Conservation (phyloP, 2,888 invertebrate species). For the Opisthograptis luteolata region DNA sequence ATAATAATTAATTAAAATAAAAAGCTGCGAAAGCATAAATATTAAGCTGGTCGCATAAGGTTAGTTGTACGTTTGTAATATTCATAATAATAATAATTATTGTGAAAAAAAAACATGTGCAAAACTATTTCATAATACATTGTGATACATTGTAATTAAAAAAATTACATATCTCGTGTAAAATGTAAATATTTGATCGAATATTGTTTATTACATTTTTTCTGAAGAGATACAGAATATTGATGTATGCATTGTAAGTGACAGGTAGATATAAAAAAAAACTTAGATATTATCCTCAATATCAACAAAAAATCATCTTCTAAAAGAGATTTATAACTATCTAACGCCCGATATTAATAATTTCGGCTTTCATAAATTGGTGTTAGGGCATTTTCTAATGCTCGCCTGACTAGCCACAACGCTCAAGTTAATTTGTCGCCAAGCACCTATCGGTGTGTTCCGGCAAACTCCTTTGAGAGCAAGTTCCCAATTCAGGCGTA, state of each 20-base stretch:
- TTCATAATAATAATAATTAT: slow-evolving; percentile 22
- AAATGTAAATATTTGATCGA: slow-evolving; percentile 29
- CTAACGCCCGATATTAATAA: too few relatives aligned
- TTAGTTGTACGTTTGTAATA: slow-evolving; percentile 15
- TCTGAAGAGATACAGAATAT: background rate
- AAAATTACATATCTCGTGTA: slow-evolving; percentile 51
- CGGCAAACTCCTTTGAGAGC: too few relatives aligned
- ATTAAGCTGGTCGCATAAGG: slow-evolving; percentile 12
- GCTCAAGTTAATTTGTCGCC: too few relatives aligned
- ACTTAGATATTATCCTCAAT: too few relatives aligned
- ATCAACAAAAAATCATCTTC: too few relatives aligned
- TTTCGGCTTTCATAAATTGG: too few relatives aligned
- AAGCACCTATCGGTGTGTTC: too few relatives aligned
- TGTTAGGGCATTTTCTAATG: too few relatives aligned
- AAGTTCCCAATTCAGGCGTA: too few relatives aligned
- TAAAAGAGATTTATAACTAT: too few relatives aligned
- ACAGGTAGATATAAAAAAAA: too few relatives aligned
- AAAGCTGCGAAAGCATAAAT: slow-evolving; percentile 6
- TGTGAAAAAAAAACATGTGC: slow-evolving; percentile 29
- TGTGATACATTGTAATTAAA: slow-evolving; percentile 56
- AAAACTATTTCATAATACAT: slow-evolving; percentile 49
- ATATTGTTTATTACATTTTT: background rate
- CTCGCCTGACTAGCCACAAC: too few relatives aligned
- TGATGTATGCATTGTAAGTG: background rate
- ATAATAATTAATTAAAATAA: background rate